Evolutionary conservation across 2,888 invertebrate species (phyloP).

Genomic region (Slavum lentiscoides): DNA sequence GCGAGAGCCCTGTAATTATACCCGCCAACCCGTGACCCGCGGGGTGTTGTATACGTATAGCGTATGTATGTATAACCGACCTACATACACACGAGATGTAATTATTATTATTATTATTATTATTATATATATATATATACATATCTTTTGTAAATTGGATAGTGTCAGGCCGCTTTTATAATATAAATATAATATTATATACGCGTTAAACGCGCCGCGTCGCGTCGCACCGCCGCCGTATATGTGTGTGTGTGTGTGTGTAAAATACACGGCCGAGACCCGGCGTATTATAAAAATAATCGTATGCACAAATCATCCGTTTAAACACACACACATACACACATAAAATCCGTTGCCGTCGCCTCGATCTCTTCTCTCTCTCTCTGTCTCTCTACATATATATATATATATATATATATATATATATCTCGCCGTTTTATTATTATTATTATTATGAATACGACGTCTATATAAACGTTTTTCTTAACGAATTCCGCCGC

Average conservation of each 20-base stretch:
- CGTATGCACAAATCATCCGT: conserved; percentile 45
- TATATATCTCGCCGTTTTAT: no score
- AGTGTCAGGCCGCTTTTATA: conserved; percentile 26
- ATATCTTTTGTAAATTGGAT: conserved; percentile 48
- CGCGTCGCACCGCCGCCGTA: conserved; percentile 11
- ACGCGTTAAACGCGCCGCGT: conserved; percentile 6
- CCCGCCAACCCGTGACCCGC: conserved; percentile 24
- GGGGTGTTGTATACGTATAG: not conserved
- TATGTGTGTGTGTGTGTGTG: not conserved
- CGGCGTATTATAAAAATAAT: not conserved
- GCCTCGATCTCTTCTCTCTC: not conserved
- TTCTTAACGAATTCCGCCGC: no score
- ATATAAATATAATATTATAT: no score
- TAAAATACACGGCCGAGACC: not conserved
- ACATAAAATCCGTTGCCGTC: not conserved
- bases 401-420: no score
- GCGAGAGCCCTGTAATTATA: conserved; percentile 48
- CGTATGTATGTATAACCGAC: not conserved
- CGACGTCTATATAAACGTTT: no score
- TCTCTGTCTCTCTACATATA: no score
- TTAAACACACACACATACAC: conserved; percentile 49
- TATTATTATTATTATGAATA: no score
- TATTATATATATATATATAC: not conserved
- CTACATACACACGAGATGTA: no score
- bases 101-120: not conserved